Evolutionary conservation across 2,797 vertebrate species (phyloP).

Genomic region (Hipposideros larvatus): DNA sequence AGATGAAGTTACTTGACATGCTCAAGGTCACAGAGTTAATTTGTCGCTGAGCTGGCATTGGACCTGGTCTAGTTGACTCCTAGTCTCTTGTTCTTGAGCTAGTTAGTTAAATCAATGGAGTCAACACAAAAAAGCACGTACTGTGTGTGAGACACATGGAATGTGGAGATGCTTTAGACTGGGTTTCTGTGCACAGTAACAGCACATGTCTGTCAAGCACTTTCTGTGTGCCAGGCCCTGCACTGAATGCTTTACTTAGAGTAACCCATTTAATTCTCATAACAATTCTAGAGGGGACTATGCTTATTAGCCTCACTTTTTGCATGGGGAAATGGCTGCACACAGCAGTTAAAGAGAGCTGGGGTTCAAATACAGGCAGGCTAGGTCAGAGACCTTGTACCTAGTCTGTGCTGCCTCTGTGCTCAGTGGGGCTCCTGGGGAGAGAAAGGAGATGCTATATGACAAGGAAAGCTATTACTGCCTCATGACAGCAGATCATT

Average conservation of each 20-base stretch:
- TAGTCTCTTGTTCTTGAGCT: neutral
- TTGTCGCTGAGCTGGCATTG: neutral
- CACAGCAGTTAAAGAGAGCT: neutral
- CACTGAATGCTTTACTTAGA: neutral
- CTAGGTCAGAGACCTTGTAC: neutral
- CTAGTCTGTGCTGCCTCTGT: neutral
- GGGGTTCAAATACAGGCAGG: neutral
- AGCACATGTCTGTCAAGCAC: neutral
- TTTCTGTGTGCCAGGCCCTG: neutral
- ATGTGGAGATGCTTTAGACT: neutral
- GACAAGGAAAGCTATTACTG: neutral
- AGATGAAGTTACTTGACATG: neutral
- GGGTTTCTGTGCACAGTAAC: neutral
- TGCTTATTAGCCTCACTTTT: neutral
- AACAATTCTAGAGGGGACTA: neutral
- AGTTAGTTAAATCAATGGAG: neutral
- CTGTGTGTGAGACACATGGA: neutral
- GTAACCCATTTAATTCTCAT: neutral
- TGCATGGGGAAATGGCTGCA: neutral
- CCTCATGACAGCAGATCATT: neutral
- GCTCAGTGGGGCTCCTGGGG: neutral
- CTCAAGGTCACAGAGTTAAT: neutral
- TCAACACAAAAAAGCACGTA: neutral
- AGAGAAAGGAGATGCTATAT: neutral
- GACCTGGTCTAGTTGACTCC: neutral